Conservation (phyloP, 2,888 invertebrate species). For the Amiota minor region DNA sequence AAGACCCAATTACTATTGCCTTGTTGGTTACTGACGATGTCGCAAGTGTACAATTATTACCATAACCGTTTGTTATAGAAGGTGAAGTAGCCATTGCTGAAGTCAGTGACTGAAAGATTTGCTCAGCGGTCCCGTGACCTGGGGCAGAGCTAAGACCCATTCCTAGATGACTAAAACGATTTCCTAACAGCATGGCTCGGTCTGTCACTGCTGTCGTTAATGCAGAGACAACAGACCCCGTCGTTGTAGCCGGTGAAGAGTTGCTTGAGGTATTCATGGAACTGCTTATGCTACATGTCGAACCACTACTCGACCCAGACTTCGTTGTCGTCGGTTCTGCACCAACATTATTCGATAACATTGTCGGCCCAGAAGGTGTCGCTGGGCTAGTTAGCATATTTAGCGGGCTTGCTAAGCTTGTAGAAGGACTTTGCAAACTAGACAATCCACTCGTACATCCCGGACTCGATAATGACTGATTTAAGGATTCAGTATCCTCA, state of each 20-base stretch:
- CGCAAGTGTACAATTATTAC: constrained; percentile 15
- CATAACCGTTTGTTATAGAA: constrained; percentile 42
- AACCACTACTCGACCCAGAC: constrained; percentile 48
- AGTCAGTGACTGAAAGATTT: constrained; percentile 43
- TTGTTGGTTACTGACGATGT: constrained; percentile 26
- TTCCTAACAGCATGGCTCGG: constrained; percentile 63
- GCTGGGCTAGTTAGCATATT: constrained; percentile 81
- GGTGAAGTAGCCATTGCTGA: constrained; percentile 36
- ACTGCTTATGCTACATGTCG: constrained; percentile 52
- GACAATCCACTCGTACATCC: constrained; percentile 81
- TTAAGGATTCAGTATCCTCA: constrained; percentile 79
- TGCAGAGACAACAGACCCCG: constrained; percentile 53
- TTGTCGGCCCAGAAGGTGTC: constrained; percentile 55
- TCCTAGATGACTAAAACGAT: constrained; percentile 67
- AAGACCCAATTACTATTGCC: constrained; percentile 40
- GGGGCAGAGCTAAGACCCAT: constrained; percentile 57
- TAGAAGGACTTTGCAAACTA: constrained; percentile 81
- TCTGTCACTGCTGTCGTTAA: constrained; percentile 39
- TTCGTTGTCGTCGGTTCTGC: constrained; percentile 42
- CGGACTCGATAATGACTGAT: constrained; percentile 77
- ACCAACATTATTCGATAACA: constrained; percentile 22
- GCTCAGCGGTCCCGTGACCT: constrained; percentile 37
- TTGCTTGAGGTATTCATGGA: constrained; percentile 62
- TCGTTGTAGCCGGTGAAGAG: constrained; percentile 58
- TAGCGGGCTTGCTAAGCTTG: constrained; percentile 85